Evolutionary conservation across 2,797 vertebrate species (phyloP).

Genomic region (Atherinosoma microstoma): DNA sequence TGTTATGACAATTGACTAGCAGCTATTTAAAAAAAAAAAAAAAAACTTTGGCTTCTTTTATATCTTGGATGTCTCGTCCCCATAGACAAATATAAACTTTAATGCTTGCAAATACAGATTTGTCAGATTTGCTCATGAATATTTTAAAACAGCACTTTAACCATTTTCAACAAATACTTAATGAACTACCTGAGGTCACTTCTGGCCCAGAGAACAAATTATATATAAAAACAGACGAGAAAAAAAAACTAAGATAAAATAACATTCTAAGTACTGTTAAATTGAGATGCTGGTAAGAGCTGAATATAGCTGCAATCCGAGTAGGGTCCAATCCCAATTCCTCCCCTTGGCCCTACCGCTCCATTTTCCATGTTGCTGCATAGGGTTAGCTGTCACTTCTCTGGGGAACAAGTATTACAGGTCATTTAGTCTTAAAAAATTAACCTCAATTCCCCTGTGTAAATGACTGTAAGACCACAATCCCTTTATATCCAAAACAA

Average conservation of each 20-base stretch:
- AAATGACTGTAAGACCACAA: background rate
- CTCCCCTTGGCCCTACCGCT: background rate
- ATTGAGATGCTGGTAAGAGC: background rate
- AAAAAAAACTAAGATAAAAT: background rate
- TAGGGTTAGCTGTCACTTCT: background rate
- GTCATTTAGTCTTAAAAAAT: background rate
- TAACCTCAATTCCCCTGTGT: background rate
- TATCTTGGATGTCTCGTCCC: background rate
- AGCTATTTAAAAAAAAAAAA: background rate
- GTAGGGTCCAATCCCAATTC: background rate
- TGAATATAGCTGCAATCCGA: slow-evolving; percentile 2
- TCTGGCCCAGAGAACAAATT: background rate
- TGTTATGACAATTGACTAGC: background rate
- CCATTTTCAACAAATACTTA: background rate
- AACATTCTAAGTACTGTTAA: background rate
- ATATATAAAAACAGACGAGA: background rate
- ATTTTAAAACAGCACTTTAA: background rate
- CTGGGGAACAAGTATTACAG: slow-evolving; percentile 5
- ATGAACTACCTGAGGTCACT: background rate
- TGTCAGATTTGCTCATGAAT: background rate
- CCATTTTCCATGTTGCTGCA: slow-evolving; percentile 5
- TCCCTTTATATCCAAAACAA: background rate
- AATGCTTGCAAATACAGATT: background rate
- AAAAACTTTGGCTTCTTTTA: background rate
- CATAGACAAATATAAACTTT: background rate